Percentiles rank a stretch among this genome's conserved stretches.
Evolutionary conservation across 1,140 invertebrate species (phyloP).

Genomic region (Camponotus vicinus): DNA sequence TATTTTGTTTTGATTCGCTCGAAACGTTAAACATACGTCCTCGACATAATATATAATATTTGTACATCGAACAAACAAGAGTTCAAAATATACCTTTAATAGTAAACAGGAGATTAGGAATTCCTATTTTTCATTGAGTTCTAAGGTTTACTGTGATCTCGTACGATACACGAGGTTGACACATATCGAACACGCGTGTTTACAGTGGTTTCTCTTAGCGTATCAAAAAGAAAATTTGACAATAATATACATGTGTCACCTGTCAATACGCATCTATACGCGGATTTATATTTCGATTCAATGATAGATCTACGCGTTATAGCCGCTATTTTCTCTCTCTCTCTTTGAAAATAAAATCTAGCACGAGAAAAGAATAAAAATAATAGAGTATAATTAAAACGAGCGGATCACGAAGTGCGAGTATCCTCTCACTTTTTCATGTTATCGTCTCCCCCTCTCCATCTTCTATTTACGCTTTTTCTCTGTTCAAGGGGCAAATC

Average conservation of each 20-base stretch:
- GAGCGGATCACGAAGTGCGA: neutral
- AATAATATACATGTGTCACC: slow-evolving; percentile 46
- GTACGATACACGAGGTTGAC: neutral
- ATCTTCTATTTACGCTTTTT: neutral
- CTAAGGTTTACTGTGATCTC: neutral
- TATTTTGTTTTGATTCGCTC: neutral
- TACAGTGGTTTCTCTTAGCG: neutral
- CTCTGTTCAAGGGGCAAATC: neutral
- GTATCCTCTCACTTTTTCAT: slow-evolving; percentile 2
- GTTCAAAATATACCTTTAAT: neutral
- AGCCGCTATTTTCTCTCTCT: too few species aligned
- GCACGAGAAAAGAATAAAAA: slow-evolving; percentile 11
- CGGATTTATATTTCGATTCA: too few species aligned
- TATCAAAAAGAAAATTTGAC: slow-evolving; percentile 36
- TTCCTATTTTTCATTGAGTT: slow-evolving; percentile 10
- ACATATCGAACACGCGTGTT: slow-evolving; percentile 15
- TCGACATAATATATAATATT: slow-evolving; percentile 30
- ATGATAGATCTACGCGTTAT: too few species aligned
- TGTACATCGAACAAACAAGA: neutral
- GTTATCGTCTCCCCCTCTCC: neutral
- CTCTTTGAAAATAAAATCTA: too few species aligned
- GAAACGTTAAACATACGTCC: neutral
- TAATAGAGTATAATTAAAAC: neutral
- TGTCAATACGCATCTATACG: slow-evolving; percentile 20
- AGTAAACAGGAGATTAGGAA: slow-evolving; percentile 8